These are phyloP conservation scores for Meandrina meandrites DNA, from an alignment of 92 coral and sea anemone genomes.

Conservation along the genomic window DNA sequence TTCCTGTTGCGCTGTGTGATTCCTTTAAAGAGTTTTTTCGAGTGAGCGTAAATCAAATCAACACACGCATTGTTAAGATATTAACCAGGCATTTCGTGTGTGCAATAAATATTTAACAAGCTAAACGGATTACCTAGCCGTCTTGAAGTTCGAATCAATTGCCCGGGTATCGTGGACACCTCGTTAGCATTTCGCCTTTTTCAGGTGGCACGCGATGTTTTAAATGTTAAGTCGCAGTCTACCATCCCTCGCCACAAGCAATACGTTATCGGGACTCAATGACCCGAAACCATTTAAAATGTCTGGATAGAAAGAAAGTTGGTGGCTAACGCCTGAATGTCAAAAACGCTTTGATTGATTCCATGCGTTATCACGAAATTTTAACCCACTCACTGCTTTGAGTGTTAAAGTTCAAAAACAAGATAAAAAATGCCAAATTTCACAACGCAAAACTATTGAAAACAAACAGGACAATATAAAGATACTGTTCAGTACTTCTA, in stretches of 20 bases:
- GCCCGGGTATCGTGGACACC: constrained; percentile 10
- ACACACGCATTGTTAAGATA: constrained; percentile 40
- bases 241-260: not conserved
- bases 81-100: constrained; percentile 34
- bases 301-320: not conserved
- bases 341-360: constrained; percentile 7
- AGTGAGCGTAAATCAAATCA: constrained; percentile 43
- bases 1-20: constrained; percentile 29
- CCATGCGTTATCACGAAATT: not conserved
- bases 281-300: constrained; percentile 6
- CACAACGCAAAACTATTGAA: not conserved
- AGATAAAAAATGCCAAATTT: not conserved
- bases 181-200: constrained; percentile 16
- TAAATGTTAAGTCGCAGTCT: not conserved
- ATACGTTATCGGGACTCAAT: not conserved
- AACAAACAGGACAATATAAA: not conserved
- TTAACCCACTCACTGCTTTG: not conserved
- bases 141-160: constrained; percentile 18
- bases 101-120: constrained; percentile 35
- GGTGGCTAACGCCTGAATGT: not conserved
- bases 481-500: not conserved
- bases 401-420: not conserved
- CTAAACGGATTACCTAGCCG: constrained; percentile 30
- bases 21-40: constrained; percentile 24
- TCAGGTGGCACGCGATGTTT: not conserved